Base-by-base conservation (phyloP, 2,113 vertebrate species). In the Andinoacara biseriatus region DNA sequence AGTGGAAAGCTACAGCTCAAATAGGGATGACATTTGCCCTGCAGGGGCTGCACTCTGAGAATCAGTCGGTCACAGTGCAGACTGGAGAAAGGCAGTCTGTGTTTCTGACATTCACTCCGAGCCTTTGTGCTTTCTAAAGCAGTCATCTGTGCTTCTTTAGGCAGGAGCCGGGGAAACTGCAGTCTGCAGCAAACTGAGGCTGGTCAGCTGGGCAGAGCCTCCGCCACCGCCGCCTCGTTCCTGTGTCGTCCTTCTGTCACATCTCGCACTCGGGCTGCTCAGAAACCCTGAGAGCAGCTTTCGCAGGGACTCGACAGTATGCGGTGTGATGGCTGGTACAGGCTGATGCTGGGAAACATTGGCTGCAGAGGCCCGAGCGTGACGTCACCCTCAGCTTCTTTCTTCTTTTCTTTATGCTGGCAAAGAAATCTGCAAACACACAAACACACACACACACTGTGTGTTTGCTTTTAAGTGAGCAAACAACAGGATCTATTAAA, bases 11-110 rank as follows among this genome's bases (percentile, higher is more conserved):
- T 31, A 3, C 40, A 33, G 4, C 46, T 72, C 56, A 82, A 67
- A 58, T 2, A 29, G 1, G 1, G 80, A 24, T 67, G 77, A 69
- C 83, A 81, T 77, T 87, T 29, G 17, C 63, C 84, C 85, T 65
- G 76, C 62, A 78, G 83, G 35, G 67, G 77, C 65, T 52, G 58
- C 17, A 38, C 57, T 82, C 74, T 18, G 69, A 59, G 74, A 90
- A 90, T 92, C 85, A 56, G 72, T 84, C 87, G 4, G 83, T 93
- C 91, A 87, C 92, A 83, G 89, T 58, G 59, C 52, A 33, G 75
- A 57, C 75, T 33, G 54, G 65, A 94, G 92, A 95, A 93, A 92
- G 92, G 84, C 54, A 0, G 60, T 22, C 85, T 89, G 90, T 95
- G 95, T 96, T 80, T 90, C 33, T 3, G n/a, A 81, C 90, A 80